Evolutionary conservation across 2,888 invertebrate species (phyloP), one percentile per base, ranked within the genome.

Genomic region (Patella depressa): DNA sequence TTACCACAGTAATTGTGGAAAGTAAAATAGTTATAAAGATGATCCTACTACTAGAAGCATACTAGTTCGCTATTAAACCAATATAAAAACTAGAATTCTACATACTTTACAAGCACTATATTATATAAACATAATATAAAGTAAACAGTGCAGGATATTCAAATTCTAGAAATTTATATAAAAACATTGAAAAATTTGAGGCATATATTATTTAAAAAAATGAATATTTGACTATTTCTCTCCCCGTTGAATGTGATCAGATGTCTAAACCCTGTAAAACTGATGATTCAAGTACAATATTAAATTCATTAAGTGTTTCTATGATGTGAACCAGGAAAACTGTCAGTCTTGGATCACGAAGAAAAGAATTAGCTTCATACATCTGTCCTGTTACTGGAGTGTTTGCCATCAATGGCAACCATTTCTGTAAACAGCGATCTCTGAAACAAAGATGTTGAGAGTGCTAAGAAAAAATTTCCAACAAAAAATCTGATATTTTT

Each of bases 361-460:
- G 93, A 92, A 99, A 99, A 76, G 98, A 98, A 86, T 95, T 95
- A 89, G 98, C 98, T 90, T 98, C 98, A 90, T 97, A 99, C 97
- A 99, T 96, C 90, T 97, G 97, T 14, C 90, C 88, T 0, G 98
- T 97, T 7, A 97, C 95, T 81, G 97, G 95, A 24, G 97, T 96
- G 88, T 95, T 93, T 2, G 98, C 95, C 94, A 99, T 96, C 73
- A 97, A 96, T n/a, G 95, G 94, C 77, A 99, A 93, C 94, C 98
- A 96, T 78, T 96, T 95, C 90, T 98, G 96, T 75, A 99, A 93
- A 54, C 90, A 86, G 80, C 92, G 93, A 79, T 93, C 93, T 82
- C 91, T 91, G 86, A 4, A 86, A 85, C 57, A 74, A 73, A 78
- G 53, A 72, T 71, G 69, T 45, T 53, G 74, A n/a, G 15, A 73